Base-by-base conservation (phyloP, 2,797 vertebrate genomes). In the Allobates femoralis region DNA sequence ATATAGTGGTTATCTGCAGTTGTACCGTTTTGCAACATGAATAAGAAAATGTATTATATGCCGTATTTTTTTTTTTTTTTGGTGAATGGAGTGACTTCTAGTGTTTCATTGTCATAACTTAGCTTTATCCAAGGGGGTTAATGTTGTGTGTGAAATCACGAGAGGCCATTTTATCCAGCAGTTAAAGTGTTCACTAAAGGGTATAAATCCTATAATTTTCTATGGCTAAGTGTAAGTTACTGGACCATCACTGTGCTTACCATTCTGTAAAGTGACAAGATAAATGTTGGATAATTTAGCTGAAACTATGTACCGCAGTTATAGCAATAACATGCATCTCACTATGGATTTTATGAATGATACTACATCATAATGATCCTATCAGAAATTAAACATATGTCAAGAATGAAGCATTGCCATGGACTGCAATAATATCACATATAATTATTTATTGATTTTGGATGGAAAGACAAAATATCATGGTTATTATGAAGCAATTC, bases 361-460 rank as follows among this genome's bases (percentile, higher is more conserved):
- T 51, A 55, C 30, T 19, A 71, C 5, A 10, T 16, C 62, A 69
- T 69, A 81, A 69, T 30, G 21, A 51, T 50, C 46, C 62, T 19
- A 53, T 82, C 50, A 71, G 21, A 69, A 28, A 81, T 53, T 32
- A 81, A 56, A 41, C 3, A 56, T 10, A 71, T 81, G n/a, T 55
- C n/a, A 53, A 53, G 46, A 66, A 69, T 69, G 30, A 82, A 83
- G 50, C 30, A 55, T 56, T 71, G 28, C 66, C 21, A 26, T 56
- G 15, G 32, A 34, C 28, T n/a, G 71, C 32, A 71, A 83, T 71
- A 83, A 23, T 56, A 83, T 82, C 32, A 73, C 51, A 83, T n/a
- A 82, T 46, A 82, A 82, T 73, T 73, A 56, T 56, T 83, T 83
- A 83, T 83, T 58, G 51, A 83, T 83, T 58, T 71, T 23, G 51